Conservation (phyloP, 1,140 invertebrate species). For the Hyles vespertilio region DNA sequence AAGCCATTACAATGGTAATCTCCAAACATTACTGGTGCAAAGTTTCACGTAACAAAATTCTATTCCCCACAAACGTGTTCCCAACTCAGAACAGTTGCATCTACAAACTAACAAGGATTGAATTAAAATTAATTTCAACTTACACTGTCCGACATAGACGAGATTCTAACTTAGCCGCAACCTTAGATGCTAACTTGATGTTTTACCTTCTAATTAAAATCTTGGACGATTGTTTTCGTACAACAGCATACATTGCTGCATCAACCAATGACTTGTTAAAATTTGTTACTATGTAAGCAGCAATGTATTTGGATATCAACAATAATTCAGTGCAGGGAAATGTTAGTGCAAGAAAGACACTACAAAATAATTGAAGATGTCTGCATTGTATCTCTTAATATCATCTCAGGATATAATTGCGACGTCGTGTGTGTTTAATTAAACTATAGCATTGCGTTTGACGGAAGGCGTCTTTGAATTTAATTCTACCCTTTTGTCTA, state of each 20-base stretch:
- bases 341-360: conserved; percentile 6
- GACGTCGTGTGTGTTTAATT: conserved; percentile 28
- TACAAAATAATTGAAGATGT: conserved; percentile 20
- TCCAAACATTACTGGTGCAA: no score
- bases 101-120: conserved; percentile 15
- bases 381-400: conserved; percentile 19
- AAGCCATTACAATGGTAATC: no score
- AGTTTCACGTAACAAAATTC: no score
- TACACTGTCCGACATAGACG: conserved; percentile 18
- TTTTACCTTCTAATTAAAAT: conserved; percentile 11
- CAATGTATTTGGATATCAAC: not conserved
- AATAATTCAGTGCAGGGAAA: not conserved
- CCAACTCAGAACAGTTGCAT: conserved; percentile 9
- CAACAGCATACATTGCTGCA: not conserved
- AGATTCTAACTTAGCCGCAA: conserved; percentile 9
- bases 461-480: conserved; percentile 23
- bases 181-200: conserved; percentile 10
- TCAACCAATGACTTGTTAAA: not conserved
- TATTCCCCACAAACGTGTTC: conserved; percentile 3
- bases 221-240: not conserved
- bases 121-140: conserved; percentile 32
- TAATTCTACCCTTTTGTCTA: conserved; percentile 23
- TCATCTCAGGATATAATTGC: conserved; percentile 27
- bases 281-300: conserved; percentile 1
- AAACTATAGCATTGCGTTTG: conserved; percentile 28